Percentiles rank a stretch among this genome's conserved stretches.
Evolutionary conservation across 2,797 vertebrate genomes (phyloP).

Genomic region (Nyctalus aviator): DNA sequence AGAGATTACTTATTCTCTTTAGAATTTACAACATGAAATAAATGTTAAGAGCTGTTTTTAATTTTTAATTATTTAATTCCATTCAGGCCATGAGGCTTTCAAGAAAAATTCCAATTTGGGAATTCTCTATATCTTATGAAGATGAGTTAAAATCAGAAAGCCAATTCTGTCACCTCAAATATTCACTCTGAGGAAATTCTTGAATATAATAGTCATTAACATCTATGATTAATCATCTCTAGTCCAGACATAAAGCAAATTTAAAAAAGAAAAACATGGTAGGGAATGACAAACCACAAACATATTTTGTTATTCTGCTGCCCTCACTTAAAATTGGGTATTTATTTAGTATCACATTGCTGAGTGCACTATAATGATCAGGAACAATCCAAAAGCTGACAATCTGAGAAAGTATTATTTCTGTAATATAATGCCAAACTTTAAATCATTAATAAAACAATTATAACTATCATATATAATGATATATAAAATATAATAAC

Average conservation of each 20-base stretch:
- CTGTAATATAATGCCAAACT: not conserved
- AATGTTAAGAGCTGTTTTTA: not conserved
- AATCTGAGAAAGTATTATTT: not conserved
- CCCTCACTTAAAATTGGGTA: not conserved
- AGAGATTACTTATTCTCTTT: not conserved
- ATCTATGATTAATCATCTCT: slow-evolving; percentile 19
- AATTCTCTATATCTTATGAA: not conserved
- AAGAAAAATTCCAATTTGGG: slow-evolving; percentile 16
- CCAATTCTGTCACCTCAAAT: not conserved
- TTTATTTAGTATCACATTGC: not conserved
- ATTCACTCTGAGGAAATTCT: slow-evolving; percentile 41
- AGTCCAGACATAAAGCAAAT: not conserved
- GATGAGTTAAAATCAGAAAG: slow-evolving; percentile 49
- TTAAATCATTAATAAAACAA: not conserved
- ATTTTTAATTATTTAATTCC: slow-evolving; percentile 38
- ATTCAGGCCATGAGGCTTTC: not conserved
- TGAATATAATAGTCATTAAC: not conserved
- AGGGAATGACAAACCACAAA: not conserved
- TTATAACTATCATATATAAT: not conserved
- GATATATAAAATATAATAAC: too few relatives aligned
- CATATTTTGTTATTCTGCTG: not conserved
- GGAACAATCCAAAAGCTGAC: not conserved
- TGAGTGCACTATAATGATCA: not conserved
- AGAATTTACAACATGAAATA: slow-evolving; percentile 27
- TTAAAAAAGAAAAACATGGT: not conserved